Evolutionary conservation across 2,888 invertebrate species (phyloP), one percentile per base, ranked within the genome.

Genomic region (Cacoxenus indagator): DNA sequence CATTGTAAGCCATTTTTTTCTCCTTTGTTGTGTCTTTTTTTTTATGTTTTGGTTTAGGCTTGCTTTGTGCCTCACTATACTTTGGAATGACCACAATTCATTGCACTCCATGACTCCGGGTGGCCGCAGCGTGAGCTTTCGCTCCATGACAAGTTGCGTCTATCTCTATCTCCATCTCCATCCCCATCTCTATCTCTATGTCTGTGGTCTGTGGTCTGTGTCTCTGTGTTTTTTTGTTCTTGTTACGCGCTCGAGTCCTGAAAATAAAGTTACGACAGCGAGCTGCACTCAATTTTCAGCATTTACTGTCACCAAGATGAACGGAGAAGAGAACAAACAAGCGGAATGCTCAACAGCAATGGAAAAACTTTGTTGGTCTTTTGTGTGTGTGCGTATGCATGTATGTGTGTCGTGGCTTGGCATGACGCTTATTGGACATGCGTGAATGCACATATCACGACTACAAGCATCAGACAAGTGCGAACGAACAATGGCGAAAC

Each of bases 251-350:
- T 37, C 14, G 37, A 37, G 37, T 14, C 8, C 9, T 37, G 80
- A 78, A 79, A 82, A 81, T 76, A 81, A 81, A 81, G 76, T 82
- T 83, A 78, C 48, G 48, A 19, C 22, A 17, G n/a, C 17, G 48
- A 83, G 82, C 82, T 82, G 83, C 83, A 81, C 77, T 80, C 83
- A 82, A 81, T 83, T 82, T 83, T 79, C 78, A 83, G 75, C 83
- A 83, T 82, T 83, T 79, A 82, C 77, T 82, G 83, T 76, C 81
- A 79, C 73, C 37, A 37, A 37, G 14, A 14, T 37, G 37, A 4
- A 14, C 37, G 37, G 37, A 37, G 9, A 2, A 31, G 31, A 5
- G 31, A 8, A 9, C 31, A 31, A 31, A 5, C 8, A 37, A 37
- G 37, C 14, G 14, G 37, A 8, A 37, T 37, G 37, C 37, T n/a